Conservation (phyloP, 2,888 invertebrate genomes). For the Tinea pellionella region DNA sequence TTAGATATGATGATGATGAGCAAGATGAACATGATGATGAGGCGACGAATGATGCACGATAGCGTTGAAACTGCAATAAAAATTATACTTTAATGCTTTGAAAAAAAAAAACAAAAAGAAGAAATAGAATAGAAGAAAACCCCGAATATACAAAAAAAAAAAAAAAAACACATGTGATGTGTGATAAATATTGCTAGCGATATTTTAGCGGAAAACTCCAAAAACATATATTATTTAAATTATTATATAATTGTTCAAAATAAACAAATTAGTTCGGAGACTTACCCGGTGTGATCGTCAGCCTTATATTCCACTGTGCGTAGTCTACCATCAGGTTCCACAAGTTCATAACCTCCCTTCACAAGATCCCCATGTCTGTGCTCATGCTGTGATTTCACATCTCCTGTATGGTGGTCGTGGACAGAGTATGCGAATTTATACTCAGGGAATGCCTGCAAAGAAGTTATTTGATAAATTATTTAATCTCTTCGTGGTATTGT, state of each 20-base stretch:
- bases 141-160: no score
- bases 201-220: no score
- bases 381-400: conserved; percentile 64
- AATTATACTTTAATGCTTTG: conserved; percentile 13
- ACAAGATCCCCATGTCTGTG: conserved; percentile 69
- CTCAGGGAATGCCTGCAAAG: conserved; percentile 58
- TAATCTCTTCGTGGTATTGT: not conserved
- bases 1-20: conserved; percentile 44
- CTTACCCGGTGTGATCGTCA: conserved; percentile 65
- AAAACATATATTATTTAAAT: no score
- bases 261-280: no score
- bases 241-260: not conserved
- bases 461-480: not conserved
- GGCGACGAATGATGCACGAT: conserved; percentile 66
- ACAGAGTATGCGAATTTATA: conserved; percentile 68
- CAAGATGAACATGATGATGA: conserved; percentile 60
- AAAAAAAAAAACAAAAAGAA: no score
- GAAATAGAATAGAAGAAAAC: no score
- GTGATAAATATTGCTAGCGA: no score
- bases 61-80: conserved; percentile 69
- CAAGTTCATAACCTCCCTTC: conserved; percentile 71
- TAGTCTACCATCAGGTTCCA: conserved; percentile 73
- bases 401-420: conserved; percentile 67
- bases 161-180: no score
- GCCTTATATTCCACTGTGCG: conserved; percentile 75